phyloP scores from a whole-genome alignment of 1,140 invertebrate genomes.

The Platyscapa corneri region DNA sequence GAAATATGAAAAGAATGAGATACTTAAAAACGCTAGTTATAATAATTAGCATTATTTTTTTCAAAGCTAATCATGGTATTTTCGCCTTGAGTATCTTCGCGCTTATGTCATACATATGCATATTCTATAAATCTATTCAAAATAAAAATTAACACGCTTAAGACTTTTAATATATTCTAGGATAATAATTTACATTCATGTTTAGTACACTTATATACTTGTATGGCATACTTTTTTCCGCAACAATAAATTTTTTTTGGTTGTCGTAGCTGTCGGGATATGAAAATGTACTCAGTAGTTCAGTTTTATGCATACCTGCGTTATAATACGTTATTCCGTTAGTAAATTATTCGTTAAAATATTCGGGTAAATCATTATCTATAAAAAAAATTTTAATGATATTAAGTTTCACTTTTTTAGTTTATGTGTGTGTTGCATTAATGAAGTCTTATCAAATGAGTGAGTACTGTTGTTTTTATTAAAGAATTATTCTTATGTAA shows the following conservation, averaged over 20 bases:
- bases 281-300: not conserved
- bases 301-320: not conserved
- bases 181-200: conserved; percentile 29
- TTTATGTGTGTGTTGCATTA: not conserved
- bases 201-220: not conserved
- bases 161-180: not conserved
- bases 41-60: conserved; percentile 23
- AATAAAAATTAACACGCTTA: conserved; percentile 36
- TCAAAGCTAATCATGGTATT: not conserved
- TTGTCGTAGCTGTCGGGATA: not conserved
- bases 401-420: not conserved
- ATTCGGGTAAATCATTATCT: not conserved
- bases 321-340: not conserved
- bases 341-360: not conserved
- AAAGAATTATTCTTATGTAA: not conserved
- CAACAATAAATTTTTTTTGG: conserved; percentile 22
- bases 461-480: too few relatives aligned
- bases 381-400: not conserved
- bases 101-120: conserved; percentile 25
- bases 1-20: too few relatives aligned
- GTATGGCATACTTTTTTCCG: not conserved
- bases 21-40: too few relatives aligned
- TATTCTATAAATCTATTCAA: conserved; percentile 12
- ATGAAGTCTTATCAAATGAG: too few relatives aligned
- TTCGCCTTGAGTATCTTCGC: conserved; percentile 14